phyloP scores from a whole-genome alignment of 2,113 vertebrate genomes.

The Climacteris rufus region DNA sequence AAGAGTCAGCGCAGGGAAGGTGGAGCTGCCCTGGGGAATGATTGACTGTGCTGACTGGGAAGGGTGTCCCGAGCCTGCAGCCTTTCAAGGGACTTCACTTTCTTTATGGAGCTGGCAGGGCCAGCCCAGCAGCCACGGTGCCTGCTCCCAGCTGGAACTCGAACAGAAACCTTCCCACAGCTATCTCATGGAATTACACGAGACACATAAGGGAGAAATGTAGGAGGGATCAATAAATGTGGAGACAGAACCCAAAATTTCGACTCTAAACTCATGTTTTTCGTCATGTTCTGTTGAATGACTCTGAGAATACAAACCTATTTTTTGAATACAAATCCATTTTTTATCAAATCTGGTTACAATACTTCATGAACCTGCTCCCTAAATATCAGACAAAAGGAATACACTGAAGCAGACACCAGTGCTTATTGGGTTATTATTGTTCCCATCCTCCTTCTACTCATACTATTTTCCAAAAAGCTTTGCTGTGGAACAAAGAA shows the following conservation, averaged over 20 bases:
- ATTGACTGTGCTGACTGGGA: slow-evolving; percentile 21
- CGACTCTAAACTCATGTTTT: neutral
- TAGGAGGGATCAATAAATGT: neutral
- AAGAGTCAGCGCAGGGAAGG: slow-evolving; percentile 39
- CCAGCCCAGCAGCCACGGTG: neutral
- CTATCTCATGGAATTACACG: neutral
- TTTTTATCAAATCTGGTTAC: neutral
- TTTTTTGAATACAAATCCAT: neutral
- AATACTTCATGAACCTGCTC: neutral
- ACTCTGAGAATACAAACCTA: neutral
- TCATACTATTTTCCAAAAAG: neutral
- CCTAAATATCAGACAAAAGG: neutral
- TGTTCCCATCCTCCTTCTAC: neutral
- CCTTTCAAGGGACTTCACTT: slow-evolving; percentile 1
- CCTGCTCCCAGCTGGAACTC: neutral
- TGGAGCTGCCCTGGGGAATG: neutral
- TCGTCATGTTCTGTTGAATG: neutral
- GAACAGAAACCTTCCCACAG: neutral
- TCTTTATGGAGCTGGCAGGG: slow-evolving; percentile 3
- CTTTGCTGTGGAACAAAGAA: neutral
- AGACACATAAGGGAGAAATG: neutral
- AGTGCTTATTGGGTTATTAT: neutral
- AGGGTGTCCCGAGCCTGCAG: neutral
- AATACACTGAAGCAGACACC: neutral
- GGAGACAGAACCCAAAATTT: neutral